Evolutionary conservation across 2,888 invertebrate species (phyloP), one percentile per base, ranked within the genome.

Genomic region (Suillia variegata): DNA sequence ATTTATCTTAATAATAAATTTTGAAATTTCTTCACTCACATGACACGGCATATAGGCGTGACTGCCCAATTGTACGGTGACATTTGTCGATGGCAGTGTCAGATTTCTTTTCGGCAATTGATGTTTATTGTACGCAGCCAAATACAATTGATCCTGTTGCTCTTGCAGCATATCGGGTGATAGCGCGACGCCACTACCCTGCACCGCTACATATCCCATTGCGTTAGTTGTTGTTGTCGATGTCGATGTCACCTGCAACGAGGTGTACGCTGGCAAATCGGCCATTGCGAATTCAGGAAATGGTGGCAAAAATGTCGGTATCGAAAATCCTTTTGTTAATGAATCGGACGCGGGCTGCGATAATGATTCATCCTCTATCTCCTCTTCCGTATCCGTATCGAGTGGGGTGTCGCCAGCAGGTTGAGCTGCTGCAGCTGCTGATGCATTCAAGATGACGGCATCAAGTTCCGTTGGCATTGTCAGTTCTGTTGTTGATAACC

Each of bases 1-100:
- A n/a, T n/a, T n/a, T n/a, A n/a, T n/a, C n/a, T n/a, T n/a, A n/a
- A n/a, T n/a, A n/a, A n/a, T n/a, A n/a, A n/a, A n/a, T n/a, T n/a
- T n/a, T n/a, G n/a, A n/a, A n/a, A n/a, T n/a, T n/a, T n/a, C n/a
- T n/a, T 4, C 58, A 75, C 84, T 84, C 74, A 88, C 91, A 86
- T 91, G 92, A 86, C 94, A 95, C 64, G 94, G 94, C 72, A 95
- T 86, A 83, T 93, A 95, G 68, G 94, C 94, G 84, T 93, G 93
- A 63, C 92, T 93, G 76, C 94, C 94, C 77, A 94, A 86, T 84
- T 95, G 94, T 68, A 93, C 92, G 65, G 94, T 94, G 82, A 94
- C 90, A 85, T 94, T 94, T 81, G 90, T 91, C 64, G 76, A 70
- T 31, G 70, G 73, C 67, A 70, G 74, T 69, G 74, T 75, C 59